Evolutionary conservation across 1,140 invertebrate species (phyloP).

Genomic region (Branchinecta lynchi): DNA sequence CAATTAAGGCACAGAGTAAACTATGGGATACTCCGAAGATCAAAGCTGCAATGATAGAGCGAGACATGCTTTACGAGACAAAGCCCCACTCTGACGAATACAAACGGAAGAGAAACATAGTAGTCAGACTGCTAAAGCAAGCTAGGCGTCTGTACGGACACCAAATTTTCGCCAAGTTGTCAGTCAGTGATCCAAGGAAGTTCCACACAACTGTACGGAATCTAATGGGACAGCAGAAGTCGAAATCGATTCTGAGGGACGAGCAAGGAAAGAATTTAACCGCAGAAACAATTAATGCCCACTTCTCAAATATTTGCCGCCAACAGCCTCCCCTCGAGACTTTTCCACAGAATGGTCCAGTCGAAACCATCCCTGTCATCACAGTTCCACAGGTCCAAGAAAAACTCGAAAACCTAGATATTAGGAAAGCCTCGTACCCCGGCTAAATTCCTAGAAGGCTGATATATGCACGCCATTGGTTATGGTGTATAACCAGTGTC

Average conservation of each 20-base stretch:
- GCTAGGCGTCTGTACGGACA: too few species aligned
- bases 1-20: too few species aligned
- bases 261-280: too few species aligned
- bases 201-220: constrained; percentile 6
- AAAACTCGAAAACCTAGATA: constrained; percentile 10
- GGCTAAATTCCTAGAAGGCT: neutral
- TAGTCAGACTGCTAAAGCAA: too few species aligned
- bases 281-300: constrained; percentile 5
- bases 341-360: constrained; percentile 5
- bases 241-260: neutral
- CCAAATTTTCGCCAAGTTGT: constrained; percentile 9
- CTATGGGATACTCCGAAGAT: too few species aligned
- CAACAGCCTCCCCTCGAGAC: constrained; percentile 8
- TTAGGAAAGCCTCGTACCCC: constrained; percentile 8
- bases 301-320: constrained; percentile 9
- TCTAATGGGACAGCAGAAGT: constrained; percentile 5
- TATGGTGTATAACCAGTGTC: neutral
- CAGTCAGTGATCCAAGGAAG: constrained; percentile 4
- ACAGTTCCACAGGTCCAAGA: too few species aligned
- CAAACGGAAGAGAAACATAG: too few species aligned
- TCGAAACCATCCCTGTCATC: too few species aligned
- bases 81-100: too few species aligned
- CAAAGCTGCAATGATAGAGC: too few species aligned
- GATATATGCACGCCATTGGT: neutral
- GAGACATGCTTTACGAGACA: too few species aligned